A percentile compares a stretch with the other conserved stretches of the same genome.
These are phyloP conservation scores for Bursaphelenchus okinawaensis DNA, from an alignment of 2,888 invertebrate genomes.

Conservation along the genomic window DNA sequence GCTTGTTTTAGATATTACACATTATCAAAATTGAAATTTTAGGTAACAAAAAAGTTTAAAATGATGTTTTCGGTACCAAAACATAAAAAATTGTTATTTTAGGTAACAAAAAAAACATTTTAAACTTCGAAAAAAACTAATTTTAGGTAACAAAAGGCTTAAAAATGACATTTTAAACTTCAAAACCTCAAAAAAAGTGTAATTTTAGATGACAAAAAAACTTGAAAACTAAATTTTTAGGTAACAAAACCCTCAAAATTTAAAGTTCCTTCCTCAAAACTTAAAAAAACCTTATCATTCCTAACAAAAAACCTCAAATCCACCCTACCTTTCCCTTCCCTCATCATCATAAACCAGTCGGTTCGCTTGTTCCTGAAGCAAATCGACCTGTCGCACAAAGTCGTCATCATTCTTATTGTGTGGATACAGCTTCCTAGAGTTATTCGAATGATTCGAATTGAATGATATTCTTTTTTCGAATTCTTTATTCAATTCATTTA, in stretches of 20 bases:
- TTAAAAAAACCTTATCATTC: too few relatives aligned
- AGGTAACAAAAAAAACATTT: too few relatives aligned
- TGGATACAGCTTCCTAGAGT: background rate
- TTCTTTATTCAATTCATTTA: background rate
- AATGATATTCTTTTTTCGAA: background rate
- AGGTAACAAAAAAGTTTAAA: too few relatives aligned
- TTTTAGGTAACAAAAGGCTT: too few relatives aligned
- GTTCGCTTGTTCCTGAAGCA: conserved; percentile 4
- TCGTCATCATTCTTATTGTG: background rate
- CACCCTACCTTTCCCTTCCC: background rate
- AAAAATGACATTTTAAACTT: too few relatives aligned
- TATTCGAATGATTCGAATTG: background rate
- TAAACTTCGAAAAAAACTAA: too few relatives aligned
- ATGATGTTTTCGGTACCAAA: too few relatives aligned
- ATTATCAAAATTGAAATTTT: too few relatives aligned
- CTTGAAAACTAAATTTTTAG: background rate
- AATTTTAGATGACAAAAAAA: background rate
- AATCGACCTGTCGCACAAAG: conserved; percentile 1
- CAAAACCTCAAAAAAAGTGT: too few relatives aligned
- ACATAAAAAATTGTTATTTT: too few relatives aligned
- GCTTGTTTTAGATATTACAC: too few relatives aligned
- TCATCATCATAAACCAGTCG: background rate
- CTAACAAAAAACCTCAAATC: background rate
- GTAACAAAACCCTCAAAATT: background rate
- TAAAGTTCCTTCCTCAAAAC: too few relatives aligned